These are phyloP conservation scores for Drosophila biarmipes DNA, from an alignment of 1,140 invertebrate genomes.

Conservation along the genomic window DNA sequence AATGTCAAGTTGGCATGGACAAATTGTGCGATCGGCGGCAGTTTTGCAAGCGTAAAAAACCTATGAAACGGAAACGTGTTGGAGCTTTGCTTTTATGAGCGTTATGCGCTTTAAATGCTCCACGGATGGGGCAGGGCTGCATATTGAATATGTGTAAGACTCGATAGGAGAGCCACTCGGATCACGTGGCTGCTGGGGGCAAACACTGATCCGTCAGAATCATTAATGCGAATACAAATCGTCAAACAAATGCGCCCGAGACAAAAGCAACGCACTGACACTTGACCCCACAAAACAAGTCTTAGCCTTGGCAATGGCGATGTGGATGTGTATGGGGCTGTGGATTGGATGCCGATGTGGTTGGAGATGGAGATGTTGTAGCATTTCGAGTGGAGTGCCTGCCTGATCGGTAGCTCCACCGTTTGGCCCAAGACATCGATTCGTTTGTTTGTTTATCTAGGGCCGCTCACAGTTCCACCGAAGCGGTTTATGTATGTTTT, in stretches of 20 bases:
- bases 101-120: slow-evolving; percentile 45
- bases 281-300: slow-evolving; percentile 79
- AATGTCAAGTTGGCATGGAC: slow-evolving; percentile 58
- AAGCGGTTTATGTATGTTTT: slow-evolving; percentile 15
- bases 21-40: slow-evolving; percentile 43
- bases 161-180: slow-evolving; percentile 3
- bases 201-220: slow-evolving; percentile 52
- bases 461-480: slow-evolving; percentile 61
- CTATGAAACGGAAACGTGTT: slow-evolving; percentile 64
- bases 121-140: slow-evolving; percentile 23
- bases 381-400: slow-evolving; percentile 49
- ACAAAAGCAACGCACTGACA: slow-evolving; percentile 68
- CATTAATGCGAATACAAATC: slow-evolving; percentile 65
- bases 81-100: slow-evolving; percentile 36
- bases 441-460: slow-evolving; percentile 71
- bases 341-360: slow-evolving; percentile 20
- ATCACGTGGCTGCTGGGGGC: slow-evolving; percentile 29
- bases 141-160: slow-evolving; percentile 31
- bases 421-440: slow-evolving; percentile 37
- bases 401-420: slow-evolving; percentile 35
- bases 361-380: slow-evolving; percentile 53
- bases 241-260: slow-evolving; percentile 38
- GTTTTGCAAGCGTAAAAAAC: slow-evolving; percentile 27
- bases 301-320: slow-evolving; percentile 74
- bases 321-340: slow-evolving; percentile 58